Evolutionary conservation across 2,113 vertebrate species (phyloP), one percentile per base, ranked within the genome.

Genomic region (Heterotilapia buettikoferi): DNA sequence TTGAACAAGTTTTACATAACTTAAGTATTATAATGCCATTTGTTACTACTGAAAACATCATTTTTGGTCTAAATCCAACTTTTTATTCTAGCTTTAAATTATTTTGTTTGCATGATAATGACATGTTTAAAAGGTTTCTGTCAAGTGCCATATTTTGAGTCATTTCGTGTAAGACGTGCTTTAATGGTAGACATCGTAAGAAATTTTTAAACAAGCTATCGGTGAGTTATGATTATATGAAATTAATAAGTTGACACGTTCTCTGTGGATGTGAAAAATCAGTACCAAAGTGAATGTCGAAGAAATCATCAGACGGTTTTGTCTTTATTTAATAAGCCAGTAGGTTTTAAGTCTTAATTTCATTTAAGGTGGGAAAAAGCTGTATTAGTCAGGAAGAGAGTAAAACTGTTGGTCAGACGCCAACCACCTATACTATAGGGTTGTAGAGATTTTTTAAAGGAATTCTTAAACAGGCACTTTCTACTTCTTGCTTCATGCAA

Each of bases 1-100:
- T 98, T 98, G 97, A 97, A 97, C 96, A 97, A 97, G 93, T 97
- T 98, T 98, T 97, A 92, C 97, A 97, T 97, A 21, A 79, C 93
- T 97, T 97, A 94, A 94, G 93, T 96, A 95, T 95, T 97, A 97
- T 93, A 89, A 95, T 97, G 97, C 97, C 96, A 97, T 98, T 98
- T 98, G 97, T 98, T 97, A 97, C 96, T 97, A 96, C 95, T 97
- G 97, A 97, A 87, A 95, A 92, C 96, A 94, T 95, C 88, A 86
- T 92, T 92, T 89, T 90, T 93, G 68, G 81, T 96, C 66, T 89
- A 86, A 97, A 92, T 88, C 84, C 50, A 86, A 52, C 81, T 84
- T 80, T 81, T n/a, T 87, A 88, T 91, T 56, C 73, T 90, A 92
- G 91, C 93, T 96, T 97, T 97, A 95, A 97, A 97, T 97, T 96